phyloP scores from a whole-genome alignment of 2,888 invertebrate species.

The Cataglyphis livida region DNA sequence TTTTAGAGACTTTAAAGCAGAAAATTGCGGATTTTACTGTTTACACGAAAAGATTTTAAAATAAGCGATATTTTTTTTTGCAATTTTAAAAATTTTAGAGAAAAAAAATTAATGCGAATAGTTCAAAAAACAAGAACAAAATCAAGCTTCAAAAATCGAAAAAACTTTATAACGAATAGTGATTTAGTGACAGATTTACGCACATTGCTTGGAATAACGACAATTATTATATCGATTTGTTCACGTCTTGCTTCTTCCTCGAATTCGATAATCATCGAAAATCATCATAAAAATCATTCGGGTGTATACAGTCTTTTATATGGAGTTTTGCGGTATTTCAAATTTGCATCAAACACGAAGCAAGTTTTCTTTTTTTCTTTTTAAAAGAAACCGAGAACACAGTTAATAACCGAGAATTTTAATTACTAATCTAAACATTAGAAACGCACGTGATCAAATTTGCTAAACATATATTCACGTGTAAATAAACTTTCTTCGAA shows the following conservation, averaged over 20 bases:
- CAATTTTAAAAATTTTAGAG: not conserved
- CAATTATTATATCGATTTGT: slow-evolving; percentile 18
- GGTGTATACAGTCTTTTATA: slow-evolving; percentile 41
- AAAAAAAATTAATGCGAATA: slow-evolving; percentile 13
- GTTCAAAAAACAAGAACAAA: slow-evolving; percentile 28
- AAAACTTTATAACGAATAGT: slow-evolving; percentile 32
- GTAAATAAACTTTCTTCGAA: not conserved
- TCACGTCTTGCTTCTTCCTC: slow-evolving; percentile 22
- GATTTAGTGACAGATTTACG: slow-evolving; percentile 26
- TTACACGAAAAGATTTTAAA: slow-evolving; percentile 9
- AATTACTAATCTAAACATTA: slow-evolving; percentile 40
- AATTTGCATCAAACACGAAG: slow-evolving; percentile 35
- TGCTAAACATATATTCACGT: not conserved
- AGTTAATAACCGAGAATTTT: slow-evolving; percentile 17
- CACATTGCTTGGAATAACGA: slow-evolving; percentile 9
- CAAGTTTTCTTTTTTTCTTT: slow-evolving; percentile 4
- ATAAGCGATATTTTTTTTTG: slow-evolving; percentile 5
- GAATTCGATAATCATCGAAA: slow-evolving; percentile 4
- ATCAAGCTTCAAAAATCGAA: not conserved
- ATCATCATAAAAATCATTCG: slow-evolving; percentile 32
- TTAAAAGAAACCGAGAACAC: not conserved
- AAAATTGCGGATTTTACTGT: slow-evolving; percentile 16
- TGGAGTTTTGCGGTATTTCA: slow-evolving; percentile 7
- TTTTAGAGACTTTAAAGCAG: not conserved
- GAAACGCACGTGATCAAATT: slow-evolving; percentile 37